Percentiles rank a stretch among this genome's conserved stretches.
Evolutionary conservation across 2,797 vertebrate species (phyloP).

Genomic region (Pseudochromis fuscus): DNA sequence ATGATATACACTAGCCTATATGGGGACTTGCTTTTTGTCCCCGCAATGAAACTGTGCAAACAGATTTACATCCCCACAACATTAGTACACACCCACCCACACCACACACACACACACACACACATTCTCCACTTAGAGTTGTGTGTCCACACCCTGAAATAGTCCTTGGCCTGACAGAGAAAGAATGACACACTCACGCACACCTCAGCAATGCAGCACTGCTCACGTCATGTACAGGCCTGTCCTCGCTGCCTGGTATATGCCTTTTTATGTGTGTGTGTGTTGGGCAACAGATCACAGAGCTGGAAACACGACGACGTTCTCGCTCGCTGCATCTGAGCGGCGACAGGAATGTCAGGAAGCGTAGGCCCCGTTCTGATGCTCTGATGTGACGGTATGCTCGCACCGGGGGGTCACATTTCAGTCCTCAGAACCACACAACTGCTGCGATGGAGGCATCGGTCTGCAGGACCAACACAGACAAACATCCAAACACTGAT

Average conservation of each 20-base stretch:
- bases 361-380: constrained; percentile 35
- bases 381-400: constrained; percentile 26
- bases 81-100: constrained; percentile 1
- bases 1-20: too few species aligned
- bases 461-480: not conserved
- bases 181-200: constrained; percentile 42
- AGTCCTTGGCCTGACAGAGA: constrained; percentile 37
- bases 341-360: constrained; percentile 55
- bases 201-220: constrained; percentile 25
- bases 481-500: too few species aligned
- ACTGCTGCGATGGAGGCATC: not conserved
- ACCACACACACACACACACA: constrained; percentile 12
- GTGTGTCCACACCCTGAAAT: constrained; percentile 56
- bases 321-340: constrained; percentile 28
- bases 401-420: constrained; percentile 17
- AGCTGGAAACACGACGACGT: constrained; percentile 31
- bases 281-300: constrained; percentile 39
- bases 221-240: constrained; percentile 59
- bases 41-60: too few species aligned
- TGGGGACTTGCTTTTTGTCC: not conserved
- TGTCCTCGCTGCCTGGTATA: constrained; percentile 38
- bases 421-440: not conserved
- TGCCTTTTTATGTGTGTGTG: constrained; percentile 20
- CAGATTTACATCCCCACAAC: not conserved
- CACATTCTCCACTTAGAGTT: constrained; percentile 1